Percentiles rank a stretch among this genome's conserved stretches.
phyloP scores from a whole-genome alignment of 2,797 vertebrate species.

The Macroramphosus scolopax region DNA sequence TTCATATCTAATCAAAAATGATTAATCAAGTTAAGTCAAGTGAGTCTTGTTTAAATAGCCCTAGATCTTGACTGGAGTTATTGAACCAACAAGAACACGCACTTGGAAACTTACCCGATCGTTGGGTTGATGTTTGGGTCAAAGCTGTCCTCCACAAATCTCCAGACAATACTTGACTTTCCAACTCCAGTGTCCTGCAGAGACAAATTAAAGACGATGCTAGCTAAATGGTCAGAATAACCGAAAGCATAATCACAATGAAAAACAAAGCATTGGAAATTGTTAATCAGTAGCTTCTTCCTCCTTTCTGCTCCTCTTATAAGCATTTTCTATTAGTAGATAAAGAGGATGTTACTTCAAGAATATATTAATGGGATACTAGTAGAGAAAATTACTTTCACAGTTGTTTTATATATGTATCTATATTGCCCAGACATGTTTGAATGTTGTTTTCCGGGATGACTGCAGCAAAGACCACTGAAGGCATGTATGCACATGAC shows the following conservation, averaged over 20 bases:
- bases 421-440: neutral
- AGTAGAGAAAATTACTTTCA: neutral
- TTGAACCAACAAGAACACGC: neutral
- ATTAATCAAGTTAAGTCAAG: too few species aligned
- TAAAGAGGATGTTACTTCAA: neutral
- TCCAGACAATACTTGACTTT: slow-evolving; percentile 89
- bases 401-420: too few species aligned
- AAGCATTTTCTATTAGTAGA: neutral
- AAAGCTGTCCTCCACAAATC: slow-evolving; percentile 98
- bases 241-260: slow-evolving; percentile 1
- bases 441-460: slow-evolving; percentile 8
- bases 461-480: too few species aligned
- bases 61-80: too few species aligned
- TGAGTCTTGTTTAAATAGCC: too few species aligned
- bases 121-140: slow-evolving; percentile 99
- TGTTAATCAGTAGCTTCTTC: slow-evolving; percentile 1
- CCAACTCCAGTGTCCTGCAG: slow-evolving; percentile 83
- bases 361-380: neutral
- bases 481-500: too few species aligned
- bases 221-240: slow-evolving; percentile 17
- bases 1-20: neutral
- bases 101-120: slow-evolving; percentile 85
- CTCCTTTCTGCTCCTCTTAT: neutral
- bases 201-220: slow-evolving; percentile 25
- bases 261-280: slow-evolving; percentile 7